phyloP scores from a whole-genome alignment of 2,888 invertebrate genomes.

The Polyploca ridens region DNA sequence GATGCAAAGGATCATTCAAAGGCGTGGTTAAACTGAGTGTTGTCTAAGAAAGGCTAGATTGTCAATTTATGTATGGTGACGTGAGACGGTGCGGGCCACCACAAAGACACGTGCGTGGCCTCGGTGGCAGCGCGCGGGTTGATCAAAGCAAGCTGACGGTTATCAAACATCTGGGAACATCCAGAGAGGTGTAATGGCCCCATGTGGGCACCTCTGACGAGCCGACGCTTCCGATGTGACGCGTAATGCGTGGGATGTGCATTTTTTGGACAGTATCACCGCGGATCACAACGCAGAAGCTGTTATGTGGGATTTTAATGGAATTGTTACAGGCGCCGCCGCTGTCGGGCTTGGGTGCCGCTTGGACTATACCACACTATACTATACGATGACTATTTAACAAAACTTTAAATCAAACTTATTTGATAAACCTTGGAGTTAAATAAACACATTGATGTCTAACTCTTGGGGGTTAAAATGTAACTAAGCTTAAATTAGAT shows the following conservation, averaged over 20 bases:
- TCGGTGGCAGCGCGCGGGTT: constrained; percentile 61
- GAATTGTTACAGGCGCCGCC: constrained; percentile 48
- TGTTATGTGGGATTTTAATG: constrained; percentile 55
- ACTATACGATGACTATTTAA: too few relatives aligned
- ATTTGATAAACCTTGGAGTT: too few relatives aligned
- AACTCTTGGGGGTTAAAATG: too few relatives aligned
- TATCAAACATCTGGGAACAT: constrained; percentile 67
- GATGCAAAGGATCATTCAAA: constrained; percentile 47
- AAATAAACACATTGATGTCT: too few relatives aligned
- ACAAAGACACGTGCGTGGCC: constrained; percentile 81
- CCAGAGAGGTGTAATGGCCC: constrained; percentile 77
- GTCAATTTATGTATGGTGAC: constrained; percentile 75
- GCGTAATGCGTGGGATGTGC: constrained; percentile 67
- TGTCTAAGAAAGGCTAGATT: constrained; percentile 62
- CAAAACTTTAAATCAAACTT: too few relatives aligned
- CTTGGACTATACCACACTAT: background rate
- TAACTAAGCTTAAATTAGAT: too few relatives aligned
- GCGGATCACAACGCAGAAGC: constrained; percentile 56
- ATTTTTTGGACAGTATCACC: constrained; percentile 65
- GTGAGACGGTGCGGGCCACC: constrained; percentile 65
- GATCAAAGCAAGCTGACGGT: constrained; percentile 63
- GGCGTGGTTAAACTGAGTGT: constrained; percentile 42
- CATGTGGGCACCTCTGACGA: constrained; percentile 76
- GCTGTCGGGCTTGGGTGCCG: constrained; percentile 44
- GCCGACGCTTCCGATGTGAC: constrained; percentile 68